A percentile compares a stretch with the other conserved stretches of the same genome.
phyloP scores from a whole-genome alignment of 1,140 invertebrate genomes.

The Mya arenaria region DNA sequence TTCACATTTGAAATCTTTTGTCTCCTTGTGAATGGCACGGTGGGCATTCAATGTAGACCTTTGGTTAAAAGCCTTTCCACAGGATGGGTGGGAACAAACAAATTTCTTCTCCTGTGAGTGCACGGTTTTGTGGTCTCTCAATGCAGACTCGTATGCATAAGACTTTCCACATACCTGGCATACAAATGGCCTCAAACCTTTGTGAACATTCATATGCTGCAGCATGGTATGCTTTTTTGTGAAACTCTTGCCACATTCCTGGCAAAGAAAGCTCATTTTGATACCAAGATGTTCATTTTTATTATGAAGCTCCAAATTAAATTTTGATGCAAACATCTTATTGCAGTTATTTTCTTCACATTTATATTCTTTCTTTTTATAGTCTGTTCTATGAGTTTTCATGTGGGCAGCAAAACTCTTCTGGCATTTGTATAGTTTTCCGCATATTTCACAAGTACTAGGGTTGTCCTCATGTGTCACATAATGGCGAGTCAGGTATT shows the following conservation, averaged over 20 bases:
- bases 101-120: constrained; percentile 66
- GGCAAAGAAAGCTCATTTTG: constrained; percentile 68
- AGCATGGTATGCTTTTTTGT: constrained; percentile 69
- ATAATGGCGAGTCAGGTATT: constrained; percentile 66
- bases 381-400: constrained; percentile 64
- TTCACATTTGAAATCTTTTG: constrained; percentile 67
- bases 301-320: constrained; percentile 65
- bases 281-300: constrained; percentile 67
- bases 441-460: constrained; percentile 69
- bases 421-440: constrained; percentile 68
- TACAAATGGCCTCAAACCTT: constrained; percentile 66
- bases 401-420: constrained; percentile 66
- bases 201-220: constrained; percentile 73
- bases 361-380: constrained; percentile 55
- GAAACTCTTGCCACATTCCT: constrained; percentile 74
- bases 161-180: constrained; percentile 72
- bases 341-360: constrained; percentile 65
- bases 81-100: constrained; percentile 62
- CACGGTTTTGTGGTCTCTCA: constrained; percentile 72
- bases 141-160: constrained; percentile 71
- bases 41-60: constrained; percentile 75
- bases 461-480: constrained; percentile 59
- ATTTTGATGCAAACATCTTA: constrained; percentile 67
- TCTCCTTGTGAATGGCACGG: constrained; percentile 69
- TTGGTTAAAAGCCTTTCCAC: constrained; percentile 86